These are phyloP conservation scores for Copidosoma floridanum DNA, from an alignment of 1,140 invertebrate genomes.

Conservation along the genomic window DNA sequence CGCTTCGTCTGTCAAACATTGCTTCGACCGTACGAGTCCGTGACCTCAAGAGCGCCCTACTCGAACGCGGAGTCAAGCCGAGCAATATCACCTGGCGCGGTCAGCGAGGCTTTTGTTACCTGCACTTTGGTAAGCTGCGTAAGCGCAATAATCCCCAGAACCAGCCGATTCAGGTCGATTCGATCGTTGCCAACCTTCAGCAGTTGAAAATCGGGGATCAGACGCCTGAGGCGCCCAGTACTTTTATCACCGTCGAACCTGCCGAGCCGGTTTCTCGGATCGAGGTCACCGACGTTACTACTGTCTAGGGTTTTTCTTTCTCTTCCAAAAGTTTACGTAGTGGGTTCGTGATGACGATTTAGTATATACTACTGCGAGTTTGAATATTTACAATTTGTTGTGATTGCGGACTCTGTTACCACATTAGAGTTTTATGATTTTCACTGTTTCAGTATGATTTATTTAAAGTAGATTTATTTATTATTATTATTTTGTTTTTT, in stretches of 20 bases:
- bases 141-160: slow-evolving; percentile 36
- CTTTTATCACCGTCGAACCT: slow-evolving; percentile 50
- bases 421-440: not conserved
- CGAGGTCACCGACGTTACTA: slow-evolving; percentile 54
- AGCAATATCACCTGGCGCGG: slow-evolving; percentile 68
- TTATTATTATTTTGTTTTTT: not conserved
- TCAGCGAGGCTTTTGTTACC: slow-evolving; percentile 63
- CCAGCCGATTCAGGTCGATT: slow-evolving; percentile 54
- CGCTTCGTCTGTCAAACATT: slow-evolving; percentile 64
- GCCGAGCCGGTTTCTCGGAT: slow-evolving; percentile 55
- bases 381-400: too few relatives aligned
- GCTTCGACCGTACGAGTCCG: slow-evolving; percentile 61
- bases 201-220: slow-evolving; percentile 51
- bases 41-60: slow-evolving; percentile 65
- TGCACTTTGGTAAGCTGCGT: slow-evolving; percentile 64
- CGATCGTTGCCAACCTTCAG: slow-evolving; percentile 59
- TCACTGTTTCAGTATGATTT: not conserved
- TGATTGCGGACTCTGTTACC: too few relatives aligned
- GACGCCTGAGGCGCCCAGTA: slow-evolving; percentile 36
- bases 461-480: not conserved
- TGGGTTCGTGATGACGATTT: too few relatives aligned
- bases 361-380: too few relatives aligned
- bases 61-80: slow-evolving; percentile 64
- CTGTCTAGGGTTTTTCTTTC: slow-evolving; percentile 44
- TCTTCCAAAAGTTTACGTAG: not conserved